phyloP scores from a whole-genome alignment of 2,797 vertebrate genomes.

The Pseudochaenichthys georgianus region DNA sequence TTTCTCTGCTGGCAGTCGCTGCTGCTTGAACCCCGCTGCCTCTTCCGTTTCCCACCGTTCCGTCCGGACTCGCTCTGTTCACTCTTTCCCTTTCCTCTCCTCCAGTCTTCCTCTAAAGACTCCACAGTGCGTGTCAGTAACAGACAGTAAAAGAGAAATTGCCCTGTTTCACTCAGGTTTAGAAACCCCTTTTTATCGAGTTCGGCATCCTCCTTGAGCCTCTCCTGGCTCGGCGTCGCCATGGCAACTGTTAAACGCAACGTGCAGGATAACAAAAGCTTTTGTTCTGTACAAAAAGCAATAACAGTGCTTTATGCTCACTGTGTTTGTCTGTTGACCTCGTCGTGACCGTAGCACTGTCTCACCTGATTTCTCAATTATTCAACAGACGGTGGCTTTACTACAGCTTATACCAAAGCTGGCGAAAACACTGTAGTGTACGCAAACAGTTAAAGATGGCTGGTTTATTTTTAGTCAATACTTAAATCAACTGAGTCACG shows the following conservation, averaged over 20 bases:
- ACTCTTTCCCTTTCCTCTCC: conserved; percentile 36
- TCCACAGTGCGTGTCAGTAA: conserved; percentile 30
- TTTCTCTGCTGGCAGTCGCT: conserved; percentile 69
- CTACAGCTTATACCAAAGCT: conserved; percentile 1
- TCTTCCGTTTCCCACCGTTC: conserved; percentile 69
- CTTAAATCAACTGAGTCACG: conserved; percentile 33
- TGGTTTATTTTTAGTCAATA: conserved; percentile 48
- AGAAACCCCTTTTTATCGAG: conserved; percentile 66
- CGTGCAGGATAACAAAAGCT: conserved; percentile 66
- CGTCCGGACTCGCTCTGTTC: conserved; percentile 52
- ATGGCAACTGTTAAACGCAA: conserved; percentile 76
- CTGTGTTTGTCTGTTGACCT: conserved; percentile 55
- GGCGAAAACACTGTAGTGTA: background rate
- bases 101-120: conserved; percentile 34
- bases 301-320: conserved; percentile 54
- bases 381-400: conserved; percentile 28
- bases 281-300: conserved; percentile 63
- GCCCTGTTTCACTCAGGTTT: conserved; percentile 47
- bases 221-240: conserved; percentile 62
- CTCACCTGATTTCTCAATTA: conserved; percentile 45
- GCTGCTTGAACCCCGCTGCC: conserved; percentile 57
- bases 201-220: conserved; percentile 68
- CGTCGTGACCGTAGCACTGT: conserved; percentile 47
- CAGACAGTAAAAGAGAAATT: conserved; percentile 38
- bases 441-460: conserved; percentile 14